Evolutionary conservation across 2,113 vertebrate species (phyloP).

Genomic region (Microtus ochrogaster): DNA sequence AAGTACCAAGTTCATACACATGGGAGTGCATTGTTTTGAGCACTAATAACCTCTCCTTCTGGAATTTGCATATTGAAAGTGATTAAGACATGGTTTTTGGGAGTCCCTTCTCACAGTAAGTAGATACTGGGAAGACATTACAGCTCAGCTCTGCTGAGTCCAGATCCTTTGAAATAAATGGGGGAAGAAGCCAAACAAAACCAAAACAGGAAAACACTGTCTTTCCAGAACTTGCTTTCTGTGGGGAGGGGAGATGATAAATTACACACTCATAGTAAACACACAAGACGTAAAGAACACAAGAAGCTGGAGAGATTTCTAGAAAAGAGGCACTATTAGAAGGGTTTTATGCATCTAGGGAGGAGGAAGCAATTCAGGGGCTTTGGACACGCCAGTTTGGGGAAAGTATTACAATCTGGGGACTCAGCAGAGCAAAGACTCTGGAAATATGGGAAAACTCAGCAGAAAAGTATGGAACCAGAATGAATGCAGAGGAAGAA

Average conservation of each 20-base stretch:
- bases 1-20: neutral
- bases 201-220: neutral
- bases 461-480: neutral
- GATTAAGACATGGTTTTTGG: neutral
- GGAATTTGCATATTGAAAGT: neutral
- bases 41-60: neutral
- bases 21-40: neutral
- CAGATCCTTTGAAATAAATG: neutral
- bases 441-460: neutral
- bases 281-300: neutral
- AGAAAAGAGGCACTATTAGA: neutral
- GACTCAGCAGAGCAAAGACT: neutral
- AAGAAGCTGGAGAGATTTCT: neutral
- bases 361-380: neutral
- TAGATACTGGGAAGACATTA: neutral
- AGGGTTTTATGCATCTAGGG: neutral
- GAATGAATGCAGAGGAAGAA: neutral
- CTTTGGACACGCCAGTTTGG: neutral
- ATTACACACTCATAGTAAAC: neutral
- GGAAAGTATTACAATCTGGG: neutral
- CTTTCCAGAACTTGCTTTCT: neutral
- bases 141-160: neutral
- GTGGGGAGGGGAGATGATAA: neutral
- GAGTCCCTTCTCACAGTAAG: neutral
- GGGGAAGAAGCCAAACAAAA: neutral